phyloP scores from a whole-genome alignment of 2,113 vertebrate genomes.

The Colinus virginianus region DNA sequence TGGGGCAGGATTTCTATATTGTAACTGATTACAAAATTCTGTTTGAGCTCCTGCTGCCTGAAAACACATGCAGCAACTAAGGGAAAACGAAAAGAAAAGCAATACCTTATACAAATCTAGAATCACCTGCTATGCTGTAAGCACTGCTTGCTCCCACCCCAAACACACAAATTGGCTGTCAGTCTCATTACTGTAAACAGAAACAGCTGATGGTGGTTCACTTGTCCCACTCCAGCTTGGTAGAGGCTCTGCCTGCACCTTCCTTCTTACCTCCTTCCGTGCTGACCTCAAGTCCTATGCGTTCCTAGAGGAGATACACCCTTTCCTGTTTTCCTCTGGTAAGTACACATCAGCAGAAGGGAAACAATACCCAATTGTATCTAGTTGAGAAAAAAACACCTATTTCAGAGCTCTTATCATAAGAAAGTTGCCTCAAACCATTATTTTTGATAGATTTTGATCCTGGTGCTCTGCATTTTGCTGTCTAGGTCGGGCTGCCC shows the following conservation, averaged over 20 bases:
- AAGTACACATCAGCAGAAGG: neutral
- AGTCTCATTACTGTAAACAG: neutral
- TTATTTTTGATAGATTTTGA: neutral
- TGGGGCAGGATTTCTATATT: neutral
- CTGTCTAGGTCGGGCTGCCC: fast-evolving
- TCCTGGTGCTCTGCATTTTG: neutral
- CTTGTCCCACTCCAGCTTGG: neutral
- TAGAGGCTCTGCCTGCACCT: neutral
- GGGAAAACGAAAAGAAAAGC: neutral
- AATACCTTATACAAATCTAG: fast-evolving
- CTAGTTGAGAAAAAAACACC: neutral
- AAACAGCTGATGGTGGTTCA: neutral
- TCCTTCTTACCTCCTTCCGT: neutral
- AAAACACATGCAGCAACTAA: too few species aligned
- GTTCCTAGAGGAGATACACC: neutral
- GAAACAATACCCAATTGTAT: neutral
- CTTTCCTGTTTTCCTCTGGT: neutral
- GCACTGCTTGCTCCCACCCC: neutral
- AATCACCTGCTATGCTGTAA: neutral
- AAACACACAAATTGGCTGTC: neutral
- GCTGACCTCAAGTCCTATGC: fast-evolving
- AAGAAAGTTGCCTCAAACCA: neutral
- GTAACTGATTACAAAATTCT: fast-evolving
- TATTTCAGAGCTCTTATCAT: neutral
- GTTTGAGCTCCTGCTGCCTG: neutral